Percentiles rank a stretch among this genome's conserved stretches.
Evolutionary conservation across 2,888 invertebrate species (phyloP).

Genomic region (Linyphia triangularis): DNA sequence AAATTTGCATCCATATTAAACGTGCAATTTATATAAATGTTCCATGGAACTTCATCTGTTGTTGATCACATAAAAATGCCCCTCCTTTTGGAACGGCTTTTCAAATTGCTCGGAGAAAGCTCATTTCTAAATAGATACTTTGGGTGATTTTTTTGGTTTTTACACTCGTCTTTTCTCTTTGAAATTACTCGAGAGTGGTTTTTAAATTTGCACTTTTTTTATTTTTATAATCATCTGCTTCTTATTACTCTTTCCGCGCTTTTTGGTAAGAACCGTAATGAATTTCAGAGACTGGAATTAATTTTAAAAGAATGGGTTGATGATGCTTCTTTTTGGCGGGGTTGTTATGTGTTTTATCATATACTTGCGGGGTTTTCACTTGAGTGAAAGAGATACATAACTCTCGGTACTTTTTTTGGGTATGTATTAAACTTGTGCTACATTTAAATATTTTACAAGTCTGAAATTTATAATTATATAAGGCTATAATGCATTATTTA

Average conservation of each 20-base stretch:
- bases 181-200: conserved; percentile 33
- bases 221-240: not conserved
- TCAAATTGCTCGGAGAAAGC: conserved; percentile 45
- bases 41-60: conserved; percentile 49
- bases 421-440: too few relatives aligned
- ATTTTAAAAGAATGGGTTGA: conserved; percentile 35
- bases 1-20: conserved; percentile 74
- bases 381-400: too few relatives aligned
- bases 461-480: too few relatives aligned
- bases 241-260: not conserved
- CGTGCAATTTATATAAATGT: conserved; percentile 68
- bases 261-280: conserved; percentile 14
- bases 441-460: too few relatives aligned
- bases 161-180: not conserved
- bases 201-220: conserved; percentile 36
- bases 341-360: too few relatives aligned
- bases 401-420: too few relatives aligned
- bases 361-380: too few relatives aligned
- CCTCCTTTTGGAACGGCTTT: conserved; percentile 39
- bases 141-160: conserved; percentile 2
- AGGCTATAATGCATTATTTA: too few relatives aligned
- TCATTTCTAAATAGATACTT: conserved; percentile 58
- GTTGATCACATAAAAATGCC: conserved; percentile 51
- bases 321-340: not conserved
- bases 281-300: conserved; percentile 43